Base-by-base conservation (phyloP, 2,888 invertebrate species). In the Hylaea fasciaria region DNA sequence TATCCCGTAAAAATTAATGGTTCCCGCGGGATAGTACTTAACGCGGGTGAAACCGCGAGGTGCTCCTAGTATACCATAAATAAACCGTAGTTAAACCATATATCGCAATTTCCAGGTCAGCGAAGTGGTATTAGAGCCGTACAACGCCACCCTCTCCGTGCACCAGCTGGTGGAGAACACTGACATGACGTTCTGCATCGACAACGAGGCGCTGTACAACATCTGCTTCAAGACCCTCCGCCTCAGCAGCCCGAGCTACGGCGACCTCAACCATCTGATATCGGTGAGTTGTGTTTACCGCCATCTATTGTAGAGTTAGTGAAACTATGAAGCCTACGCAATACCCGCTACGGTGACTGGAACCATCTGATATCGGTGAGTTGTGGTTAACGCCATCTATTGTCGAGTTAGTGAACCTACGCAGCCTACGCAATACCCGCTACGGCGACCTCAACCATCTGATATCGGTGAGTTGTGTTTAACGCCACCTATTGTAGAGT, bases 391-490 rank as follows among this genome's bases (percentile, higher is more conserved):
- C 29, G 53, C 40, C 61, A 49, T 48, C 47, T 52, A 1, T 14
- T 14, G 10, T 1, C 10, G n/a, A 22, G 40, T 22, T 39, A 1
- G n/a, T n/a, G 11, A 35, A 35, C 5, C 10, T 35, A 9, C 7
- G n/a, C n/a, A n/a, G 95, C 65, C 89, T 96, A 0, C 85, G 88
- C 71, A 95, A 94, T 57, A 96, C 97, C 0, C 95, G 95, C n/a
- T 97, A 97, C 74, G 95, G 95, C 0, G 96, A 97, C 76, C 83
- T 97, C 62, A 97, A 97, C 82, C 95, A 97, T 87, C 89, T 97
- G 67, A 96, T 96, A 28, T 94, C 95, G 48, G 92, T 92, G 37
- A 87, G 87, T 81, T n/a, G n/a, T 11, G 13, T 14, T 17, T 7
- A 48, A 13, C 29, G 53, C 40, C 61, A 49, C 44, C 47, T 52